Evolutionary conservation across 2,888 invertebrate genomes (phyloP).

Genomic region (Kryphioiulus occultus): DNA sequence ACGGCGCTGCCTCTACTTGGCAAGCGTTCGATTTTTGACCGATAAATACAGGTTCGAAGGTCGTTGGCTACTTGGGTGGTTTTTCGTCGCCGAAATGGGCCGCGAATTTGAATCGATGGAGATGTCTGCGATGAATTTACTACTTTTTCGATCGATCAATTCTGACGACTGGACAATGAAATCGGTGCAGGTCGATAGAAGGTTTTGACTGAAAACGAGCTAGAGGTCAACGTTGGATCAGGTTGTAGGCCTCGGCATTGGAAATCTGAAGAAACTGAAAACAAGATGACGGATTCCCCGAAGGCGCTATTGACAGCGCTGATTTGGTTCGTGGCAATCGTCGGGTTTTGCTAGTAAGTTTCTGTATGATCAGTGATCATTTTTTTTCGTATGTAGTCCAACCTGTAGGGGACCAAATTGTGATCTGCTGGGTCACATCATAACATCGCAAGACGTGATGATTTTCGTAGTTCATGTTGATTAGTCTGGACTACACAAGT

Average conservation of each 20-base stretch:
- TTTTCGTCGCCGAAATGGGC: not conserved
- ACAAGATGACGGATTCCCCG: not conserved
- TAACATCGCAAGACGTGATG: no score
- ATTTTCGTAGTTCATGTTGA: no score
- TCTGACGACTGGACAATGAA: not conserved
- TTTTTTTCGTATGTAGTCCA: not conserved
- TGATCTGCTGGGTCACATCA: not conserved
- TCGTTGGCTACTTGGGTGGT: conserved; percentile 12
- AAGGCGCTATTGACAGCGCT: not conserved
- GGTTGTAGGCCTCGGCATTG: not conserved
- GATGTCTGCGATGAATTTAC: conserved; percentile 4
- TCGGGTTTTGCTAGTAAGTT: not conserved
- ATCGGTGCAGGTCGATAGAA: not conserved
- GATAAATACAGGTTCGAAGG: not conserved
- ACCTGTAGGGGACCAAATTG: not conserved
- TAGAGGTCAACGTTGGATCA: no score
- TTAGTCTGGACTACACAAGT: no score
- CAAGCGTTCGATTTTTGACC: not conserved
- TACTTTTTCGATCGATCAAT: not conserved
- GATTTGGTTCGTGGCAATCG: not conserved
- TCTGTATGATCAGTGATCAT: not conserved
- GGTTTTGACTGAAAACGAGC: not conserved
- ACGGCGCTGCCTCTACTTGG: not conserved
- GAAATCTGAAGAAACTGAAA: not conserved
- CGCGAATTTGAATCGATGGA: not conserved